phyloP scores from a whole-genome alignment of 35 echinoderm and acorn worm genomes.

The Chiridota heheva region DNA sequence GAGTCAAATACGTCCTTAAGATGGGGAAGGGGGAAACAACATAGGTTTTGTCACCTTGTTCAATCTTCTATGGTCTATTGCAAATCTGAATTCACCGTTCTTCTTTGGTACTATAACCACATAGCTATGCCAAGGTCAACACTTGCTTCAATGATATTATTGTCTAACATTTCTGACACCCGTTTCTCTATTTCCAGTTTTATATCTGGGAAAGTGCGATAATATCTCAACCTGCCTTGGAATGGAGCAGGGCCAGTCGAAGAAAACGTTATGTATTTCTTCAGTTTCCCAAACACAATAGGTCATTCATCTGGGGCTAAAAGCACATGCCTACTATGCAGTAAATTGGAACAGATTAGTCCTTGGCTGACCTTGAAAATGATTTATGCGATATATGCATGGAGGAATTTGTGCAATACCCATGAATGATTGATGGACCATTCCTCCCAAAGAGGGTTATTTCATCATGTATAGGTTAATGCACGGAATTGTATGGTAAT shows the following conservation, averaged over 20 bases:
- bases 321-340: too few relatives aligned
- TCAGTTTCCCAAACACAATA: too few relatives aligned
- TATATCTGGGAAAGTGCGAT: background rate
- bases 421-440: too few relatives aligned
- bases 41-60: slow-evolving; percentile 43
- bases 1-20: slow-evolving; percentile 52
- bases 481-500: too few relatives aligned
- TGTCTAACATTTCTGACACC: slow-evolving; percentile 35
- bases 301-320: too few relatives aligned
- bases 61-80: slow-evolving; percentile 37
- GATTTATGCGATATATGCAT: too few relatives aligned
- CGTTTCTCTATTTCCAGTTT: slow-evolving; percentile 41
- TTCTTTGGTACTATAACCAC: slow-evolving; percentile 45
- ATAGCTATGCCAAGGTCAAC: slow-evolving; percentile 44
- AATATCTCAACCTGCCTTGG: slow-evolving; percentile 19
- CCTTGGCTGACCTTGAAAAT: too few relatives aligned
- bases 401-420: too few relatives aligned
- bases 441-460: too few relatives aligned
- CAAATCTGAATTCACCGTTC: slow-evolving; percentile 48
- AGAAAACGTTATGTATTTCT: too few relatives aligned
- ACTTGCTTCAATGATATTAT: slow-evolving; percentile 50
- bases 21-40: slow-evolving; percentile 35
- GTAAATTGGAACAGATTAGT: too few relatives aligned
- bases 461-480: too few relatives aligned
- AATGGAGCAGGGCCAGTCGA: background rate